phyloP scores from a whole-genome alignment of 2,888 invertebrate genomes.

The Clostera curtula region DNA sequence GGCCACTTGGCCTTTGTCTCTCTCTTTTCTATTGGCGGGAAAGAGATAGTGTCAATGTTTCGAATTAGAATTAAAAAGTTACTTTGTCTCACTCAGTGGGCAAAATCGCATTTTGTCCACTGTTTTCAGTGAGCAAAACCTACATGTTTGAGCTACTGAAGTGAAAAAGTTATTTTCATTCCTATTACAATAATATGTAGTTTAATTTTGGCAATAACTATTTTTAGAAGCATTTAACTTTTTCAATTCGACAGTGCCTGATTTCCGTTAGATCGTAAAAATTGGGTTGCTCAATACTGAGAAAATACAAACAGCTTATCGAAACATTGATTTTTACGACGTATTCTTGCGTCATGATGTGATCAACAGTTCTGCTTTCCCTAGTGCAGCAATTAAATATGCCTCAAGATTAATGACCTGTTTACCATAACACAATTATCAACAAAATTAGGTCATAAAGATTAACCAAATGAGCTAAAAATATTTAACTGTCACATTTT shows the following conservation, averaged over 20 bases:
- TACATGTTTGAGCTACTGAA: too few species aligned
- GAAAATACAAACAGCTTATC: constrained; percentile 42
- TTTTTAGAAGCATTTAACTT: background rate
- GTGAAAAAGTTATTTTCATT: too few species aligned
- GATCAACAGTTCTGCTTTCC: constrained; percentile 16
- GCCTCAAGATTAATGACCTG: constrained; percentile 2
- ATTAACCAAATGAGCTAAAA: too few species aligned
- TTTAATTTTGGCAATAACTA: too few species aligned
- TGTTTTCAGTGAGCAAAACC: too few species aligned
- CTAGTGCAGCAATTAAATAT: constrained; percentile 14
- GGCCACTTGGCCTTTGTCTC: too few species aligned
- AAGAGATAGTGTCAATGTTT: too few species aligned
- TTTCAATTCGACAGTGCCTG: constrained; percentile 1
- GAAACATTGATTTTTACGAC: constrained; percentile 28
- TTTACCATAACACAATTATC: background rate
- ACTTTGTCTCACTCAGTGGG: too few species aligned
- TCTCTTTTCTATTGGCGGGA: too few species aligned
- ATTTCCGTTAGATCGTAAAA: constrained; percentile 38
- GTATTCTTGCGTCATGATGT: constrained; percentile 19
- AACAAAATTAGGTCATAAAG: constrained; percentile 4
- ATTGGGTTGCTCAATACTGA: constrained; percentile 26
- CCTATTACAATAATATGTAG: too few species aligned
- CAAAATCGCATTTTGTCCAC: too few species aligned
- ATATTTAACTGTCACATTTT: background rate
- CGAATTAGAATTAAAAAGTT: too few species aligned